phyloP scores from a whole-genome alignment of 1,140 invertebrate genomes.

The Babylonia areolata region DNA sequence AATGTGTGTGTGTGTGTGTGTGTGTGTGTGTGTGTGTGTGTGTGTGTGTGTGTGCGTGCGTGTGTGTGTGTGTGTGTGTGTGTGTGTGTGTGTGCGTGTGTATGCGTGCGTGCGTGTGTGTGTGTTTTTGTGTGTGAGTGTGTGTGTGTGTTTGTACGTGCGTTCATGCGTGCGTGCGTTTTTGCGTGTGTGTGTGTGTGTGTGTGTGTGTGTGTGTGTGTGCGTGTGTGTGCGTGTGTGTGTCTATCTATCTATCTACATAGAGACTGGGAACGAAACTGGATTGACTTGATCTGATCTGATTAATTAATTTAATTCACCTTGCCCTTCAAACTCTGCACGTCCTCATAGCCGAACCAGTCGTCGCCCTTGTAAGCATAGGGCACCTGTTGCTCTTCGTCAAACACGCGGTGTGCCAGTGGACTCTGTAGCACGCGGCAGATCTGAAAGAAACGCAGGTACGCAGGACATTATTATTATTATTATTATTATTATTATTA shows the following conservation, averaged over 20 bases:
- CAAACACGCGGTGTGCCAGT: constrained; percentile 76
- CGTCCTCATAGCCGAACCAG: constrained; percentile 93
- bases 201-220: background rate
- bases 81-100: no score
- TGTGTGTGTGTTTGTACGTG: background rate
- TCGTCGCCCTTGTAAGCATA: constrained; percentile 87
- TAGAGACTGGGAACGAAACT: no score
- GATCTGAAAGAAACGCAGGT: no score
- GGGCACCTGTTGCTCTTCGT: constrained; percentile 84
- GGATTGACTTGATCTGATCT: no score
- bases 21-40: no score
- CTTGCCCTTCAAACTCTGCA: constrained; percentile 84
- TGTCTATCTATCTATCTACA: background rate
- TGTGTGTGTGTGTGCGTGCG: no score
- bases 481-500: no score
- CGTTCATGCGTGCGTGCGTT: background rate
- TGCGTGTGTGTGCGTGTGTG: background rate
- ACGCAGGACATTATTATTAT: no score
- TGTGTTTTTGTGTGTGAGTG: background rate
- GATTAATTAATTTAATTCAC: no score
- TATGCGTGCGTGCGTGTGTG: no score
- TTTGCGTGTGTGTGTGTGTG: background rate
- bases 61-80: no score
- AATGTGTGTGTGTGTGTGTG: background rate
- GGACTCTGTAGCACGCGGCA: no score